These are phyloP conservation scores for Morelia viridis DNA, from an alignment of 2,797 vertebrate species.

Conservation along the genomic window DNA sequence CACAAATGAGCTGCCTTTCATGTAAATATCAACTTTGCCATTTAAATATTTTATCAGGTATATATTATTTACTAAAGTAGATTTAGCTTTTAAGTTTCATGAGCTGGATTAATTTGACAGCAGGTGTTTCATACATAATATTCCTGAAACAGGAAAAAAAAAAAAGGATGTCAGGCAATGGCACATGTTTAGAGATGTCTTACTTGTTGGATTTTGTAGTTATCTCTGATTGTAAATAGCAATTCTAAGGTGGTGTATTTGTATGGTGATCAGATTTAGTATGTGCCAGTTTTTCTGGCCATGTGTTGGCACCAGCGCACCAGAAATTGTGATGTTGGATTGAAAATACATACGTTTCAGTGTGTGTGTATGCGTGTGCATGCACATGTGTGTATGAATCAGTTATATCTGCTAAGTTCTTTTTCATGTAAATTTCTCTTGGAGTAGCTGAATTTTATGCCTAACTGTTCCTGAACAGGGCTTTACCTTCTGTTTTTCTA, in stretches of 20 bases:
- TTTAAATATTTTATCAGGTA: constrained; percentile 39
- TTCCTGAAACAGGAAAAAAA: background rate
- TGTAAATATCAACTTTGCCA: constrained; percentile 28
- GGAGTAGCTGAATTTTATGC: background rate
- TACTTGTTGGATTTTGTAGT: background rate
- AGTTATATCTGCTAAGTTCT: too few relatives aligned
- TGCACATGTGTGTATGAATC: background rate
- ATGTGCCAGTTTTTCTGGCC: background rate
- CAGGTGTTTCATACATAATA: background rate
- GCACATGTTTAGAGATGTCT: background rate
- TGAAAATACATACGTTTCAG: background rate
- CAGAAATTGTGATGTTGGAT: background rate
- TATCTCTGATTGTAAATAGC: background rate
- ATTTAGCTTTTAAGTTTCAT: constrained; percentile 27
- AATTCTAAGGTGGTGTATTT: background rate
- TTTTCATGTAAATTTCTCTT: background rate
- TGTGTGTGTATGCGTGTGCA: background rate
- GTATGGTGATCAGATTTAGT: background rate
- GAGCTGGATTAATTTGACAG: constrained; percentile 11
- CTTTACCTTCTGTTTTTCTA: background rate
- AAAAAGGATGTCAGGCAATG: background rate
- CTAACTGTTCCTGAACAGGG: background rate
- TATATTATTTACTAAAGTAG: constrained; percentile 31
- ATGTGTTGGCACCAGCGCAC: background rate
- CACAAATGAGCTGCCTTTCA: constrained; percentile 19